Base-by-base conservation (phyloP, 1,140 invertebrate species). In the Habropoda laboriosa region DNA sequence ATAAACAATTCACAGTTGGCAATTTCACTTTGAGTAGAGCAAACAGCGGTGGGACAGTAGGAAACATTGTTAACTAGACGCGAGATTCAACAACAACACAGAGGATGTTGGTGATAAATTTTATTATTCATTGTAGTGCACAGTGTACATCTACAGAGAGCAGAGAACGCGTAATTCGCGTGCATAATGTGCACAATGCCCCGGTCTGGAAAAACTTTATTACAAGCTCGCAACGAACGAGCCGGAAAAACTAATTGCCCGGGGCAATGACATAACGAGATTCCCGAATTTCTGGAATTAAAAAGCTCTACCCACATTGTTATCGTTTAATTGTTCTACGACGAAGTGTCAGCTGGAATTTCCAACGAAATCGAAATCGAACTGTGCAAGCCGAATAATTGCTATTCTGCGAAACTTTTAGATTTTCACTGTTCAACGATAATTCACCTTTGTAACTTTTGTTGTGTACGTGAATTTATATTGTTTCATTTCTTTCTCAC, bases 81-180 rank as follows among this genome's bases (percentile, higher is more conserved):
- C 18, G 72, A 53, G 45, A 64, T 64, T 64, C 64, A 42, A 67
- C 79, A 64, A 68, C 49, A 21, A n/a, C n/a, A n/a, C n/a, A n/a
- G n/a, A n/a, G 35, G 3, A 30, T 16, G 18, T 3, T 35, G 67
- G 72, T 57, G 51, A 81, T 76, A 80, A 67, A 81, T 71, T 82
- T 82, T 82, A 82, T 82, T 81, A 76, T 81, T 81, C 79, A 75
- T 76, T 79, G 70, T 45, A 63, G 16, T n/a, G 64, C 49, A 35
- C 79, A 76, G 35, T 55, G 73, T 72, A 55, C 81, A 45, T 45
- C 67, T 74, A 71, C 58, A 55, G 8, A 47, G 64, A 49, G 58
- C 49, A 13, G 8, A 45, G 12, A 61, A 81, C 66, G 78, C 38
- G 72, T 81, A 81, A 81, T 81, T 55, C 57, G 35, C 64, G 51